phyloP scores from a whole-genome alignment of 2,888 invertebrate genomes.

The Cerastoderma edule region DNA sequence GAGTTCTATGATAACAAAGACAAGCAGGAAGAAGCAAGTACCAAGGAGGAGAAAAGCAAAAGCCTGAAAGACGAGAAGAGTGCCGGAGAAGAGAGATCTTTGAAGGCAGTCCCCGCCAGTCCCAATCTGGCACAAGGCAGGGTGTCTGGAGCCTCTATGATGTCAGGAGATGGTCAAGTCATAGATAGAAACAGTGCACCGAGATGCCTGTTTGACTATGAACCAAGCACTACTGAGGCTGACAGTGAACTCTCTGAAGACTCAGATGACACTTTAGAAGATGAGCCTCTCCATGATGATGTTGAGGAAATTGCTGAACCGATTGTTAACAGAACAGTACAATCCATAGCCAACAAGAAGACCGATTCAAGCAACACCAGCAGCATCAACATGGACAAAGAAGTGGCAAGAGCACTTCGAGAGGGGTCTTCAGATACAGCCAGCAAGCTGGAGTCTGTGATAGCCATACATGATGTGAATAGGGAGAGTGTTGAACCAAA shows the following conservation, averaged over 20 bases:
- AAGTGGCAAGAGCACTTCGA: slow-evolving; percentile 62
- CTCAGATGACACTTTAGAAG: slow-evolving; percentile 51
- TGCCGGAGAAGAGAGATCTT: slow-evolving; percentile 18
- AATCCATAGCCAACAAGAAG: not conserved
- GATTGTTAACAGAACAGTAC: no score
- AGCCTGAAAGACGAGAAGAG: slow-evolving; percentile 8
- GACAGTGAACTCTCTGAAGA: slow-evolving; percentile 34
- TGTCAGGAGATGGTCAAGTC: slow-evolving; percentile 34
- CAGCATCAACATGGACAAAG: slow-evolving; percentile 54
- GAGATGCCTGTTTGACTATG: slow-evolving; percentile 56
- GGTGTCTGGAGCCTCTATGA: slow-evolving; percentile 3
- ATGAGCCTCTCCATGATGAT: slow-evolving; percentile 50
- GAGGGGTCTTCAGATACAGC: slow-evolving; percentile 44
- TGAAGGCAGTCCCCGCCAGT: slow-evolving; percentile 28
- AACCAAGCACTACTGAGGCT: slow-evolving; percentile 58
- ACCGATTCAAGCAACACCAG: slow-evolving; percentile 18
- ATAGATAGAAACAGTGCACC: slow-evolving; percentile 50
- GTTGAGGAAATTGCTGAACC: slow-evolving; percentile 6
- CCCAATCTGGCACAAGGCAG: slow-evolving; percentile 30
- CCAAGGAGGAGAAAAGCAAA: slow-evolving; percentile 23
- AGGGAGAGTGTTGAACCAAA: slow-evolving; percentile 49
- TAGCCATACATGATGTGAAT: slow-evolving; percentile 27
- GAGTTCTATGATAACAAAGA: slow-evolving; percentile 37
- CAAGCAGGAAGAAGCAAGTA: slow-evolving; percentile 40
- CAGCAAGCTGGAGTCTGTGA: slow-evolving; percentile 15